Evolutionary conservation across 2,797 vertebrate genomes (phyloP), one percentile per base, ranked within the genome.

Genomic region (Prunella strophiata): DNA sequence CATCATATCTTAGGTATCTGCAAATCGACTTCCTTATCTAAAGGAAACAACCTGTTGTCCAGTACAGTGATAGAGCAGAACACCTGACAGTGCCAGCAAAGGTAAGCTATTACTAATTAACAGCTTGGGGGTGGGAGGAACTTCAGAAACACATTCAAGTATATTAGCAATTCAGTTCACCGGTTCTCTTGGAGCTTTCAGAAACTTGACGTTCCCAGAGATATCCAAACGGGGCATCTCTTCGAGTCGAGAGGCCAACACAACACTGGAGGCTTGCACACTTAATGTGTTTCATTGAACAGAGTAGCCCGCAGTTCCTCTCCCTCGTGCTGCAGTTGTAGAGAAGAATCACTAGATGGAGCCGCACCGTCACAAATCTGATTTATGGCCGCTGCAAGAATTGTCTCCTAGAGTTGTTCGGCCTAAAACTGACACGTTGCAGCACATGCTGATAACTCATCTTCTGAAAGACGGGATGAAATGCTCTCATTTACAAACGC

Each of bases 261-360:
- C 25, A 50, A 9, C 19, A 9, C 0, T 13, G 29, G 19, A 63
- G 68, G 36, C 10, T 21, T 29, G 48, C 20, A 48, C 59, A 21
- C 30, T 8, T 2, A 3, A 22, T 3, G 65, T 0, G 25, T 36
- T 62, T 38, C 23, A 13, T 1, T 5, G n/a, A 22, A 61, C 59
- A 47, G 11, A 23, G 14, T 1, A 34, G 34, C 6, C 9, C 38
- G 1, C 32, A 25, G 51, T 0, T 34, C 11, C 19, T 25, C 36
- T 55, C 34, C 11, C 36, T 81, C 22, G 55, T 36, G 22, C 58
- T 77, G 87, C 75, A 89, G 67, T 94, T 94, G 43, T 50, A 59
- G 9, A 61, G 16, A 85, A 52, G 4, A 17, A 34, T 72, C 97
- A 91, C 96, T 87, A 95, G 97, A 96, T 97, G 97, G 97, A 82